Evolutionary conservation across 1,140 invertebrate genomes (phyloP).

Genomic region (Polyergus mexicanus): DNA sequence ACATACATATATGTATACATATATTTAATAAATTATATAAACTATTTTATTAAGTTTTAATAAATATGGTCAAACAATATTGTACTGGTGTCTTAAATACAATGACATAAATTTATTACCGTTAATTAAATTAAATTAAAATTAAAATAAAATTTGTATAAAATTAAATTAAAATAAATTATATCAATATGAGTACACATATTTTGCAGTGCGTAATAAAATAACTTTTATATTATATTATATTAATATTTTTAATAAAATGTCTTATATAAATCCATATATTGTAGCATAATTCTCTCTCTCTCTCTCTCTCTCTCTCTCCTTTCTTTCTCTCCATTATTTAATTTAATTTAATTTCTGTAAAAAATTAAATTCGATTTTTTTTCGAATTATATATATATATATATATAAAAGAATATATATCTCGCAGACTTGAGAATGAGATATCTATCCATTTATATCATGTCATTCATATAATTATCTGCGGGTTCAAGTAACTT

Average conservation of each 20-base stretch:
- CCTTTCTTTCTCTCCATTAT: no score
- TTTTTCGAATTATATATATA: no score
- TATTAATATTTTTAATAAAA: conserved; percentile 2
- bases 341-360: no score
- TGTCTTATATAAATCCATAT: not conserved
- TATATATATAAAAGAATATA: not conserved
- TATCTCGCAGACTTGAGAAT: conserved; percentile 13
- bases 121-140: not conserved
- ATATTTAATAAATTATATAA: not conserved
- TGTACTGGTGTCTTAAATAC: not conserved
- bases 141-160: not conserved
- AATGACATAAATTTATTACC: not conserved
- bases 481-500: conserved; percentile 76
- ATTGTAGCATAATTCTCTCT: not conserved
- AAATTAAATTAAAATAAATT: not conserved
- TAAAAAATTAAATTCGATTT: no score
- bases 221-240: conserved; percentile 1
- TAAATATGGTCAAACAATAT: not conserved
- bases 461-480: conserved; percentile 64
- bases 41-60: not conserved
- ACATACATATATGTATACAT: no score
- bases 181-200: not conserved
- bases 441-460: conserved; percentile 37
- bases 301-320: no score
- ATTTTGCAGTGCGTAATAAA: not conserved